These are phyloP conservation scores for Eurystomus gularis DNA, from an alignment of 2,113 vertebrate genomes.

Conservation along the genomic window DNA sequence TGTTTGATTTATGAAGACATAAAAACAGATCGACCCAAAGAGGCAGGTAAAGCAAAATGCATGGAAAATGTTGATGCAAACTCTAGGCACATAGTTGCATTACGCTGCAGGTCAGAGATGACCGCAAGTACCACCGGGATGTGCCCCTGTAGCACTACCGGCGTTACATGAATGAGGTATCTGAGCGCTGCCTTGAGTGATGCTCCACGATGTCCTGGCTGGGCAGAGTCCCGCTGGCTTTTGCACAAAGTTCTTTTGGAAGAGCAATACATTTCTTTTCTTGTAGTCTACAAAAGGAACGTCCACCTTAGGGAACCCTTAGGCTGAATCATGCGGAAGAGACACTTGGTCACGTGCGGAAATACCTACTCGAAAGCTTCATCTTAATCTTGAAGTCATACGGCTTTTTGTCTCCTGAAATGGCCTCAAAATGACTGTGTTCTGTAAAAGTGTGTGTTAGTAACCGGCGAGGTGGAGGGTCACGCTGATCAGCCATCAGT, in stretches of 20 bases:
- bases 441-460: not conserved
- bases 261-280: not conserved
- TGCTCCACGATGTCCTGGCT: not conserved
- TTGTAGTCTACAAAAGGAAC: not conserved
- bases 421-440: not conserved
- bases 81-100: not conserved
- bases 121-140: not conserved
- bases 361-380: slow-evolving; percentile 4
- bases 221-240: not conserved
- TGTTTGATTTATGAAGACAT: slow-evolving; percentile 58
- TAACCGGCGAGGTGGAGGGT: not conserved
- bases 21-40: slow-evolving; percentile 48
- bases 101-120: not conserved
- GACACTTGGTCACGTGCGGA: not conserved
- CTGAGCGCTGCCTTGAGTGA: not conserved
- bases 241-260: not conserved
- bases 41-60: not conserved
- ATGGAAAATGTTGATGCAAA: slow-evolving; percentile 3
- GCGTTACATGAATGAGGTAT: not conserved
- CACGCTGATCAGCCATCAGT: not conserved
- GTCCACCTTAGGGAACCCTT: not conserved
- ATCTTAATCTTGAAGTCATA: slow-evolving; percentile 17
- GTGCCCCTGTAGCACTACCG: not conserved
- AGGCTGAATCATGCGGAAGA: slow-evolving; percentile 16
- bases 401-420: slow-evolving; percentile 1